Conservation (phyloP, 2,113 vertebrate species). For the Ciconia maguari region DNA sequence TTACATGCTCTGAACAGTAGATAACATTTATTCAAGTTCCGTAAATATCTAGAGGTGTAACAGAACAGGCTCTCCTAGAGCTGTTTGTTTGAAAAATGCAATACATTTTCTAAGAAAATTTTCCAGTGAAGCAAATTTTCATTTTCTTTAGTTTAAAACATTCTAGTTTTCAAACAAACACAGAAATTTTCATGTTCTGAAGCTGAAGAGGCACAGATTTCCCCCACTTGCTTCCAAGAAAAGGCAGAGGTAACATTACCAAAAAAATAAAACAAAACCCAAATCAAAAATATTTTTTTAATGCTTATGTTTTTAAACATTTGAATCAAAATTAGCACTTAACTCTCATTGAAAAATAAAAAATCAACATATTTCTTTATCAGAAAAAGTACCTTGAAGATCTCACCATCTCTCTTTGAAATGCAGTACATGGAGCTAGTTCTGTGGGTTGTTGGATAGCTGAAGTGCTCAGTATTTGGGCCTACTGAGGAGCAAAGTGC, state of each 20-base stretch:
- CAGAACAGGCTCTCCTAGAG: neutral
- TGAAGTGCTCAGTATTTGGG: neutral
- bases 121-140: neutral
- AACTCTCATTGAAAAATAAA: neutral
- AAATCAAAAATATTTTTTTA: neutral
- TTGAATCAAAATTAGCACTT: neutral
- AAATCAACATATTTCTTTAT: neutral
- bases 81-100: neutral
- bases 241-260: neutral
- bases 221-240: neutral
- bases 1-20: neutral
- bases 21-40: neutral
- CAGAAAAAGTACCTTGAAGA: neutral
- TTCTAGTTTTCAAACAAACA: neutral
- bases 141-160: neutral
- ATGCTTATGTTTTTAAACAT: neutral
- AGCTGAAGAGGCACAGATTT: neutral
- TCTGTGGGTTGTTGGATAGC: neutral
- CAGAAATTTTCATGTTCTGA: neutral
- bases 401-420: neutral
- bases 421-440: neutral
- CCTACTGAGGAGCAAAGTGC: neutral
- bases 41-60: neutral
- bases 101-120: neutral
- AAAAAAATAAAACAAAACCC: neutral